Percentiles rank a stretch among this genome's conserved stretches.
Conservation (phyloP, 1,140 invertebrate genomes). For the Lanistes nyassanus region DNA sequence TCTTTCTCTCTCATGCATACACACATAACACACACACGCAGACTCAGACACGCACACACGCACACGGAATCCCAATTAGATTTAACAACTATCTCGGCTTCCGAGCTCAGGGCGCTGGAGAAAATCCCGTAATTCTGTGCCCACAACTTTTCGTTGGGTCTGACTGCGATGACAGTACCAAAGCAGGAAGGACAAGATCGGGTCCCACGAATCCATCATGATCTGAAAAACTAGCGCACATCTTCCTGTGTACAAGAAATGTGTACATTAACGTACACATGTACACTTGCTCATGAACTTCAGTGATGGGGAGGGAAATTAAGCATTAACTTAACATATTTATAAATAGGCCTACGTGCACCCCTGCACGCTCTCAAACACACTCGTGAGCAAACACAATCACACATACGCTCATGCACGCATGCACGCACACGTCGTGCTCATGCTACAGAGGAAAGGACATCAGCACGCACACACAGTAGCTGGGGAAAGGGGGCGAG, state of each 20-base stretch:
- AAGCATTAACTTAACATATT: no score
- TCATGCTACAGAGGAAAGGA: not conserved
- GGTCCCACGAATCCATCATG: no score
- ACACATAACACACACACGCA: not conserved
- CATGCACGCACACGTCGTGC: not conserved
- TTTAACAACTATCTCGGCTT: not conserved
- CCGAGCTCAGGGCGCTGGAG: no score
- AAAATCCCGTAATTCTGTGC: no score
- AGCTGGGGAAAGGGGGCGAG: not conserved
- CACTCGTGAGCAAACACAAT: not conserved
- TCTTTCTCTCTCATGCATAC: not conserved
- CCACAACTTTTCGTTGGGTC: not conserved
- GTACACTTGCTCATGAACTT: no score
- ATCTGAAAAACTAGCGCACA: no score
- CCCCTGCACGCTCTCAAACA: not conserved
- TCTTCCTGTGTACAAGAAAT: no score
- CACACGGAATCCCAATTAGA: not conserved
- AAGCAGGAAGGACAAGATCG: no score
- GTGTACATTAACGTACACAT: no score
- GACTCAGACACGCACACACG: not conserved
- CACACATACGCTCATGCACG: not conserved
- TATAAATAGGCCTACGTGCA: no score
- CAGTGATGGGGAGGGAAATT: no score
- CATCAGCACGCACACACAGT: not conserved
- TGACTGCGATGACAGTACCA: no score